Percentiles rank a stretch among this genome's conserved stretches.
Conservation (phyloP, 2,888 invertebrate species). For the Chamaedrilus cognettii region DNA sequence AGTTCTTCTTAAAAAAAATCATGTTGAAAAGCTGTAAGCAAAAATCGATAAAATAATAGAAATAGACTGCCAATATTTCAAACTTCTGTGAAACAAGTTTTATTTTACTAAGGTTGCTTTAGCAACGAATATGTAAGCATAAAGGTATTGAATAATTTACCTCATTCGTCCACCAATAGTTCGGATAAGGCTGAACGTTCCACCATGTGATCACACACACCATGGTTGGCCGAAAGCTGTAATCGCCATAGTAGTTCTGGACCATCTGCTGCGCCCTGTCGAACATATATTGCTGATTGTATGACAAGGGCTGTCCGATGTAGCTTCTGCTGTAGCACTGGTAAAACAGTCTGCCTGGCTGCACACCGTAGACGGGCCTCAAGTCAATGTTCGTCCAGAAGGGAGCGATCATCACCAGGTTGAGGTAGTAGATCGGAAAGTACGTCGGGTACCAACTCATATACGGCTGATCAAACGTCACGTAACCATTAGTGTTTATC, state of each 20-base stretch:
- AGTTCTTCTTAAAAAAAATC: too few relatives aligned
- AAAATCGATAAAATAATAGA: too few relatives aligned
- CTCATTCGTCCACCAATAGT: neutral
- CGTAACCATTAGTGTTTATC: neutral
- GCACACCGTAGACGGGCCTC: neutral
- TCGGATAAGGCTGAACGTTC: constrained; percentile 14
- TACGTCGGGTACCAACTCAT: neutral
- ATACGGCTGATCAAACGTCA: neutral
- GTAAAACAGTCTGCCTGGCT: constrained; percentile 11
- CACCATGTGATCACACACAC: constrained; percentile 15
- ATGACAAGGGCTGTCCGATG: neutral
- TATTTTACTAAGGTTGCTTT: too few relatives aligned
- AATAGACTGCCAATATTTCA: too few relatives aligned
- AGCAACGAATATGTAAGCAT: too few relatives aligned
- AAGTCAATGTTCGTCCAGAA: constrained; percentile 20
- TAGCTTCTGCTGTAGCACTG: constrained; percentile 15
- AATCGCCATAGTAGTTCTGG: constrained; percentile 3
- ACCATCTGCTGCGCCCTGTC: neutral
- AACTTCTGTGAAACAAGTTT: too few relatives aligned
- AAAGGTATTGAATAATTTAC: too few relatives aligned
- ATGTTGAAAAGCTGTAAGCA: too few relatives aligned
- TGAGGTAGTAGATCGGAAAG: neutral
- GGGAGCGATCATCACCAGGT: constrained; percentile 3
- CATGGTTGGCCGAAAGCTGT: constrained; percentile 16
- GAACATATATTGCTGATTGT: neutral